These are phyloP conservation scores for Corella eumyota DNA, from an alignment of 23 tunicate genomes.

Conservation along the genomic window DNA sequence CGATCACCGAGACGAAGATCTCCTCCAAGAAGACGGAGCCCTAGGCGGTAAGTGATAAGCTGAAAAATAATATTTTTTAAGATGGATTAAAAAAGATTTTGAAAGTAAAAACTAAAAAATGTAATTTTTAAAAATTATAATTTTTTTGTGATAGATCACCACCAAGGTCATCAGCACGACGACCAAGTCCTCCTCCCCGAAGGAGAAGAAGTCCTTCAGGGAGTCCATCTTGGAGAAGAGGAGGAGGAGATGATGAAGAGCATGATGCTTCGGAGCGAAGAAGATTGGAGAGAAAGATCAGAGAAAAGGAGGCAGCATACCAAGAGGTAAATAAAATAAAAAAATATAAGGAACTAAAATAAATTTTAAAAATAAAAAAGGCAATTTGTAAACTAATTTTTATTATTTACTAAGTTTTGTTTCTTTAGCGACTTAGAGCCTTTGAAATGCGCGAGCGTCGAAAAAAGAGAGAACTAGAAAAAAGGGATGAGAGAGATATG, in stretches of 20 bases:
- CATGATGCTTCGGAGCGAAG: constrained; percentile 70
- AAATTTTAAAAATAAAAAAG: neutral
- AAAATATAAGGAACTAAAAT: too few species aligned
- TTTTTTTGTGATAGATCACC: constrained; percentile 20
- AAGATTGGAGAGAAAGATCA: constrained; percentile 82
- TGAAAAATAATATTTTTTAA: neutral
- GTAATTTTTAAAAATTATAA: neutral
- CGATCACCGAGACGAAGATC: constrained; percentile 2
- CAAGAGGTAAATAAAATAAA: too few species aligned
- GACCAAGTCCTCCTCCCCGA: constrained; percentile 39
- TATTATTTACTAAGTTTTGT: neutral
- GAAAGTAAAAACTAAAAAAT: neutral
- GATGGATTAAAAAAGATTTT: neutral
- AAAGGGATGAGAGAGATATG: constrained; percentile 52
- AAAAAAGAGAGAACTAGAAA: constrained; percentile 70
- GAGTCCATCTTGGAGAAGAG: constrained; percentile 25
- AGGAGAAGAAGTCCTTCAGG: constrained; percentile 23
- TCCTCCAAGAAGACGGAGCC: constrained; percentile 19
- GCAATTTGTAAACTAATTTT: too few species aligned
- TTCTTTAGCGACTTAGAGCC: constrained; percentile 38
- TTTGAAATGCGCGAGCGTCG: constrained; percentile 89
- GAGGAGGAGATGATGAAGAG: constrained; percentile 66
- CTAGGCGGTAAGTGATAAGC: too few species aligned
- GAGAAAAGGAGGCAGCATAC: constrained; percentile 93
- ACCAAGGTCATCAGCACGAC: constrained; percentile 16